Evolutionary conservation across 2,113 vertebrate genomes (phyloP).

Genomic region (Meleagris gallopavo): DNA sequence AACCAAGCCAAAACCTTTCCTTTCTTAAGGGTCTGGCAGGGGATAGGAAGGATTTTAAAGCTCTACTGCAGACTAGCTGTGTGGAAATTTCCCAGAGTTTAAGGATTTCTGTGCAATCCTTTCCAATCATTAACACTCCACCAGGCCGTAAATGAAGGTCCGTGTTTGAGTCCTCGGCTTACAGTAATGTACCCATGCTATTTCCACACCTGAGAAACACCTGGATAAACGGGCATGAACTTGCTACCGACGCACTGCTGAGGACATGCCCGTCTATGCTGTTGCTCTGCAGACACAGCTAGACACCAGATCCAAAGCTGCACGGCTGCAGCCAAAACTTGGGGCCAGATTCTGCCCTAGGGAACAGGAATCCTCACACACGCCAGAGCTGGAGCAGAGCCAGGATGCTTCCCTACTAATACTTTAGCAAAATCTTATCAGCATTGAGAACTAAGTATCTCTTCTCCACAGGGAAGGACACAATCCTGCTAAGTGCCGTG

Average conservation of each 20-base stretch:
- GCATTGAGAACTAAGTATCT: not conserved
- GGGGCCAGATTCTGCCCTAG: not conserved
- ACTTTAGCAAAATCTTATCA: not conserved
- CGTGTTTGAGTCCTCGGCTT: not conserved
- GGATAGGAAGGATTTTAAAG: slow-evolving; percentile 25
- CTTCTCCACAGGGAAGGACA: not conserved
- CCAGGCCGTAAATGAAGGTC: not conserved
- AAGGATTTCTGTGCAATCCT: not conserved
- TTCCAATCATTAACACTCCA: not conserved
- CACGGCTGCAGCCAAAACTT: fast-evolving
- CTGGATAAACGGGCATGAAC: not conserved
- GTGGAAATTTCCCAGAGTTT: not conserved
- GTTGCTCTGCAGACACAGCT: not conserved
- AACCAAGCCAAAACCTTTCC: not conserved
- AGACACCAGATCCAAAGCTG: not conserved
- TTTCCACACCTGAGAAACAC: not conserved
- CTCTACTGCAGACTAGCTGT: not conserved
- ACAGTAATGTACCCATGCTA: not conserved
- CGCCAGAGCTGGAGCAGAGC: not conserved
- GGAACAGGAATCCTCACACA: not conserved
- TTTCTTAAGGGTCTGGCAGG: not conserved
- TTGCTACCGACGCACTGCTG: fast-evolving
- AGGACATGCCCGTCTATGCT: not conserved
- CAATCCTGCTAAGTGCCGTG: not conserved
- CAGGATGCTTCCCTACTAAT: not conserved